phyloP scores from a whole-genome alignment of 2,888 invertebrate species.

The Hipparchia semele region DNA sequence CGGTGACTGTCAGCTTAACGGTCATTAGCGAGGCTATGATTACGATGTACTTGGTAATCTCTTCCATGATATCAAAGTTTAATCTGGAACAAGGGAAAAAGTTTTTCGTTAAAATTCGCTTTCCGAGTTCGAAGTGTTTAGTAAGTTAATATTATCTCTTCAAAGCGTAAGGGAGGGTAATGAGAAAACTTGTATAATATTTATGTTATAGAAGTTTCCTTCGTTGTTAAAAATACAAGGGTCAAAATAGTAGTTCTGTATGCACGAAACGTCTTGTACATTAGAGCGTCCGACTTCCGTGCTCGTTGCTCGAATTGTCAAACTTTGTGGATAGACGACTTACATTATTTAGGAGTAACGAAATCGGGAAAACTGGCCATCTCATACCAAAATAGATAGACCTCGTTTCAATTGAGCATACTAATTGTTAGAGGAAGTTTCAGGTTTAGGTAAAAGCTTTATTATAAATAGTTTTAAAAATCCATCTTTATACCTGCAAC shows the following conservation, averaged over 20 bases:
- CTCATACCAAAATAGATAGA: neutral
- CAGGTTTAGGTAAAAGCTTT: neutral
- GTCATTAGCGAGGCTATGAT: constrained; percentile 73
- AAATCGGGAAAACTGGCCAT: neutral
- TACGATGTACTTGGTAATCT: constrained; percentile 65
- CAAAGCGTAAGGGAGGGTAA: constrained; percentile 6
- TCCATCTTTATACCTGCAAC: no score
- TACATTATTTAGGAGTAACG: neutral
- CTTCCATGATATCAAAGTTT: constrained; percentile 57
- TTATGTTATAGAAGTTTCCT: neutral
- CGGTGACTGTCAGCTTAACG: constrained; percentile 66
- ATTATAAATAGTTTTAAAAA: neutral
- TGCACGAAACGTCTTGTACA: neutral
- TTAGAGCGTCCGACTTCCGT: neutral
- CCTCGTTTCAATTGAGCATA: neutral
- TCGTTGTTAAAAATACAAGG: neutral
- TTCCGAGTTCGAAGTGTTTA: constrained; percentile 5
- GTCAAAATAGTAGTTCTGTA: constrained; percentile 3
- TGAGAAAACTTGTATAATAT: constrained; percentile 15
- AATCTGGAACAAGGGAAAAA: constrained; percentile 57
- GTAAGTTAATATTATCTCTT: constrained; percentile 12
- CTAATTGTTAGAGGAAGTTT: no score
- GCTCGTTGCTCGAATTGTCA: neutral
- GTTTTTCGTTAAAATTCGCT: constrained; percentile 27
- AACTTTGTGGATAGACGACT: constrained; percentile 2